phyloP scores from a whole-genome alignment of 2,888 invertebrate species.

The Drosophila silvestris region DNA sequence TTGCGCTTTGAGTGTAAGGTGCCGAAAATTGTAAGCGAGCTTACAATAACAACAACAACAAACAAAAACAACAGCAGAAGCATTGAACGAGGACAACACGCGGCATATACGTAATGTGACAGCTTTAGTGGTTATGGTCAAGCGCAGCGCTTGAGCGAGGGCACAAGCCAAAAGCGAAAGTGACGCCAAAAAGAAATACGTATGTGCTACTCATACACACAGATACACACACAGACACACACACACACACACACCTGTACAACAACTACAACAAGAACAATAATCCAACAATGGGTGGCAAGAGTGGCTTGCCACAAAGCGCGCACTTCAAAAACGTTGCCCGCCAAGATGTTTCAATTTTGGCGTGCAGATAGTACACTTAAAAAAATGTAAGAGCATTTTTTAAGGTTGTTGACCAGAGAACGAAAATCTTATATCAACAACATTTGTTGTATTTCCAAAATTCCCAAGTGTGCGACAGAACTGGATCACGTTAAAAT shows the following conservation, averaged over 20 bases:
- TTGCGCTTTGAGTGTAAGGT: conserved; percentile 30
- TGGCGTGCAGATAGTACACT: conserved; percentile 26
- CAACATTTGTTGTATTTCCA: not conserved
- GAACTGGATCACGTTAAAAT: not conserved
- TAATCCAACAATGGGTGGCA: conserved; percentile 24
- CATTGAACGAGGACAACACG: conserved; percentile 68
- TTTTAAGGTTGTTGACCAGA: too few relatives aligned
- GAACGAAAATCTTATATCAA: not conserved
- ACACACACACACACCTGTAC: conserved; percentile 49
- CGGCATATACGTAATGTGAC: conserved; percentile 82
- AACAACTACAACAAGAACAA: conserved; percentile 38
- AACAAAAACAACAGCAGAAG: conserved; percentile 23
- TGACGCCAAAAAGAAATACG: conserved; percentile 56
- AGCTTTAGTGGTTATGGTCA: conserved; percentile 82
- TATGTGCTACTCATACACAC: conserved; percentile 28
- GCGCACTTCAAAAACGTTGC: conserved; percentile 54
- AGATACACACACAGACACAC: not conserved
- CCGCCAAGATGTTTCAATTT: conserved; percentile 67
- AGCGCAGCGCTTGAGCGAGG: conserved; percentile 77
- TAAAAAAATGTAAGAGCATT: not conserved
- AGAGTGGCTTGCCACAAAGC: conserved; percentile 32
- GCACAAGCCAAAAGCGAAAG: conserved; percentile 66
- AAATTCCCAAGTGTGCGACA: not conserved
- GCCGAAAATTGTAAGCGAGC: conserved; percentile 43
- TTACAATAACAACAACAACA: conserved; percentile 28